A percentile compares a stretch with the other conserved stretches of the same genome.
Evolutionary conservation across 2,113 vertebrate genomes (phyloP).

Genomic region (Corythaeola cristata): DNA sequence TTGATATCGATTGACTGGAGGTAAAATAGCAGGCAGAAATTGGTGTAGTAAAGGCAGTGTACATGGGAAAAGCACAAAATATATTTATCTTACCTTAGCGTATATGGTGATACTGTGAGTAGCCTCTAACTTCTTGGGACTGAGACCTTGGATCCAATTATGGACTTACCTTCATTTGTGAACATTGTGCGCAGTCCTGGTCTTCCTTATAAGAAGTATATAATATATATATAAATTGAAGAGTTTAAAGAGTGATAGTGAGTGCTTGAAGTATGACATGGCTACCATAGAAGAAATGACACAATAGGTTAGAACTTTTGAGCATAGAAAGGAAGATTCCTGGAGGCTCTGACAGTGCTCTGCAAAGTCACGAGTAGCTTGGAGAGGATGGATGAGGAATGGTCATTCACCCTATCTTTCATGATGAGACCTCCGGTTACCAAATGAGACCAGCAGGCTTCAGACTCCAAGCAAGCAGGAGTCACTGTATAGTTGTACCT

Average conservation of each 20-base stretch:
- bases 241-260: neutral
- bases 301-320: neutral
- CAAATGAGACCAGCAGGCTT: neutral
- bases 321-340: neutral
- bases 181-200: neutral
- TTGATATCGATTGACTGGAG: neutral
- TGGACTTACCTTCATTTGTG: neutral
- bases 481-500: neutral
- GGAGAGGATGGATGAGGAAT: neutral
- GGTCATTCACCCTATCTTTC: neutral
- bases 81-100: neutral
- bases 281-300: neutral
- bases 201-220: neutral
- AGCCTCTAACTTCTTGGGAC: neutral
- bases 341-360: neutral
- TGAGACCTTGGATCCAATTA: neutral
- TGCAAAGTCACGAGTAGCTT: neutral
- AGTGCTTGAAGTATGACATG: neutral
- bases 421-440: neutral
- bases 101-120: neutral
- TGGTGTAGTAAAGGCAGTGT: neutral
- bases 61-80: neutral
- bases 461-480: neutral
- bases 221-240: neutral
- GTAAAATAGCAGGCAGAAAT: neutral